A percentile compares a stretch with the other conserved stretches of the same genome.
Evolutionary conservation across 1,140 invertebrate genomes (phyloP).

Genomic region (Eupristina koningsbergeri): DNA sequence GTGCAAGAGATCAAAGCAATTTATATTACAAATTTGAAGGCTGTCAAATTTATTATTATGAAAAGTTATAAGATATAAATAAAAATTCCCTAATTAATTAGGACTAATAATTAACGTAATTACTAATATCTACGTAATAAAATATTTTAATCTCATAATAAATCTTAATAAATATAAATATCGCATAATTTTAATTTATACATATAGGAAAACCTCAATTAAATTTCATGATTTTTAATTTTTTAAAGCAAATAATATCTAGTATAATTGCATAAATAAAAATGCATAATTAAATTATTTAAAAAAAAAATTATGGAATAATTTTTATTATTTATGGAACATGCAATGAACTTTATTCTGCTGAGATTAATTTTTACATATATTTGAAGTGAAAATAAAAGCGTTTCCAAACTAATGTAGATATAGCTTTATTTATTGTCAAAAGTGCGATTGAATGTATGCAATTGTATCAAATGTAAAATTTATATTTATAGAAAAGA

Average conservation of each 20-base stretch:
- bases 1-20: neutral
- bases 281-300: neutral
- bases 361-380: neutral
- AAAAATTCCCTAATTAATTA: neutral
- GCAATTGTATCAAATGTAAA: too few species aligned
- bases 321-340: neutral
- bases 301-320: neutral
- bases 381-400: neutral
- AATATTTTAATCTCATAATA: neutral
- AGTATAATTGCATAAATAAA: neutral
- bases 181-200: neutral
- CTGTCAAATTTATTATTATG: neutral
- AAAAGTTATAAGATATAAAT: neutral
- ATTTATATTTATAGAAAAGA: constrained; percentile 13
- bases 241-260: neutral
- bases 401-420: neutral
- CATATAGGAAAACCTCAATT: neutral
- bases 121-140: neutral
- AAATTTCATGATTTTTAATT: neutral
- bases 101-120: neutral
- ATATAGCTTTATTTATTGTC: neutral
- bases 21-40: neutral
- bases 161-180: neutral
- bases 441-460: neutral
- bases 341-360: neutral